Evolutionary conservation across 2,888 invertebrate genomes (phyloP).

Genomic region (Salpingus planirostris): DNA sequence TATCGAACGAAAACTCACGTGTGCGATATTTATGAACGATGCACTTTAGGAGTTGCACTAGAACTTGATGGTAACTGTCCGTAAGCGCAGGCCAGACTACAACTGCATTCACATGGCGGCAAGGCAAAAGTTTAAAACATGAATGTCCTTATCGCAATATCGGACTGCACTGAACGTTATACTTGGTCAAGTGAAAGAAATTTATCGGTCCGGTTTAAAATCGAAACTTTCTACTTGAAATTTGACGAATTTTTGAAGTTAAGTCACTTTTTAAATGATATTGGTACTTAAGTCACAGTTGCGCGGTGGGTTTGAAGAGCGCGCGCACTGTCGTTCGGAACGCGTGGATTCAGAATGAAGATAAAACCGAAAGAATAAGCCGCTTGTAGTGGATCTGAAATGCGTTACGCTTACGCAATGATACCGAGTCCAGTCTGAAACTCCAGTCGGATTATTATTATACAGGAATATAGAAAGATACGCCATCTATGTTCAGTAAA

Average conservation of each 20-base stretch:
- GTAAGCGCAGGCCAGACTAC: slow-evolving; percentile 8
- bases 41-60: neutral
- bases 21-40: too few species aligned
- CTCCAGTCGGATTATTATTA: neutral
- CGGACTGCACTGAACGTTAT: slow-evolving; percentile 6
- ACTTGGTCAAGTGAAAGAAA: slow-evolving; percentile 3
- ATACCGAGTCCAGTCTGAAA: slow-evolving; percentile 3
- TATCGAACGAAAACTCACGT: too few species aligned
- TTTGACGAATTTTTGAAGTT: too few species aligned
- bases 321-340: slow-evolving; percentile 14
- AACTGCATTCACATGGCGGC: slow-evolving; percentile 14
- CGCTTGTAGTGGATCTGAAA: slow-evolving; percentile 10
- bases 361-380: slow-evolving; percentile 4
- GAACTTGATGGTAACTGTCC: slow-evolving; percentile 7
- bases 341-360: slow-evolving; percentile 15
- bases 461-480: too few species aligned
- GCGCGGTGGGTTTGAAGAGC: slow-evolving; percentile 11
- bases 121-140: slow-evolving; percentile 6
- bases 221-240: too few species aligned
- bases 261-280: too few species aligned
- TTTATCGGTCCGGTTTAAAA: too few species aligned
- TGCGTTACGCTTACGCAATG: slow-evolving; percentile 23
- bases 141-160: too few species aligned
- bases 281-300: too few species aligned
- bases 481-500: too few species aligned